Evolutionary conservation across 2,797 vertebrate genomes (phyloP), one percentile per base, ranked within the genome.

Genomic region (Nyctibius grandis): DNA sequence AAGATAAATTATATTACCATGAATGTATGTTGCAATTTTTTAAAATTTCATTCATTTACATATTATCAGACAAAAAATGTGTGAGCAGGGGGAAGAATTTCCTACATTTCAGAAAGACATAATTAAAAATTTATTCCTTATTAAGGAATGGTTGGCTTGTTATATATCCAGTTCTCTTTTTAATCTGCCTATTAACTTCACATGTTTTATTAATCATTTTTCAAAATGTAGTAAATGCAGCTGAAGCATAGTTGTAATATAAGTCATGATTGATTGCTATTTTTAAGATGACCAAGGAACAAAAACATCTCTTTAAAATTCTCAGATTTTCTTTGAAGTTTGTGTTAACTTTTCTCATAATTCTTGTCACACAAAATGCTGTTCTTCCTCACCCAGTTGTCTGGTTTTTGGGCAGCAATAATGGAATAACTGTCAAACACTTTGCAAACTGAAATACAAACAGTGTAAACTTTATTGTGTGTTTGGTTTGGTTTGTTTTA

Each of bases 131-230:
- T 0, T 31, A 88, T 90, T 86, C 68, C 53, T 60, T 88, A 73
- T 83, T 90, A 93, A 69, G 83, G 47, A 89, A 79, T 1, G 0
- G 6, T 64, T 87, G 31, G 14, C 22, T 92, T 92, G 31, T 82
- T 78, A 76, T 69, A 4, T 69, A 85, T 76, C 74, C 72, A 79
- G 14, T 85, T 91, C 38, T 80, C 34, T 18, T 82, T 79, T 95
- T 94, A 88, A 90, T 93, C 59, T 85, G 20, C 40, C 57, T 76
- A 59, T 87, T 94, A 72, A 5, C 13, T 65, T 74, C 48, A 47
- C 19, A 92, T 83, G 40, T 92, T 95, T 96, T 96, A 89, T 96
- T 96, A 85, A 93, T 69, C 60, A 4, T 50, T 88, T 85, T 86
- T 89, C 15, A 18, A 85, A 92, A 48, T 29, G 16, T 31, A 72